Conservation (phyloP, 2,888 invertebrate genomes). For the Amphimallon solstitiale region DNA sequence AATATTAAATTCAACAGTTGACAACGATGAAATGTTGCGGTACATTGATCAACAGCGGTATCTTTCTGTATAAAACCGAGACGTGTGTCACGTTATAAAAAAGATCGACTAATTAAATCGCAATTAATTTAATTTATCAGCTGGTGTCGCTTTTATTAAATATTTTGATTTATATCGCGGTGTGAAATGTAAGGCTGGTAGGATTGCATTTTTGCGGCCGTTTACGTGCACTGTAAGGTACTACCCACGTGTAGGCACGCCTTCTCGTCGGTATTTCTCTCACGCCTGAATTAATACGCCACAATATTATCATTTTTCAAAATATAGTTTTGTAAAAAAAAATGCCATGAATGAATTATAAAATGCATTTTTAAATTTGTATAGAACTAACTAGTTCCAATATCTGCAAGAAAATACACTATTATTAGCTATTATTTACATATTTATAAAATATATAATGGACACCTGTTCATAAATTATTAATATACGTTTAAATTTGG, state of each 20-base stretch:
- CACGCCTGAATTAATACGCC: too few species aligned
- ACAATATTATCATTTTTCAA: too few species aligned
- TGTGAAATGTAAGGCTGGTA: not conserved
- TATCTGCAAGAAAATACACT: too few species aligned
- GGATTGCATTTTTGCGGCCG: not conserved
- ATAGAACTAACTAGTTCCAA: not conserved
- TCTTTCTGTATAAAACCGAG: not conserved
- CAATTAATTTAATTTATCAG: constrained; percentile 33
- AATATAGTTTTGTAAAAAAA: not conserved
- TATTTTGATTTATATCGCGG: constrained; percentile 31
- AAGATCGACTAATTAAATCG: constrained; percentile 22
- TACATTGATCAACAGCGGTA: constrained; percentile 16
- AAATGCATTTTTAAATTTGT: not conserved
- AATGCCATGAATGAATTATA: not conserved
- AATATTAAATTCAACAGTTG: constrained; percentile 17
- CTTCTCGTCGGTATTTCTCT: not conserved
- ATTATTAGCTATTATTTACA: too few species aligned
- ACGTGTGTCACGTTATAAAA: constrained; percentile 12
- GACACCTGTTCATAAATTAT: too few species aligned
- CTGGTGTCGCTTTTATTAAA: constrained; percentile 28
- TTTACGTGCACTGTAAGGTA: not conserved
- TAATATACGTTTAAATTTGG: too few species aligned
- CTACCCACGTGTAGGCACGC: constrained; percentile 6
- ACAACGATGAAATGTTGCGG: constrained; percentile 28
- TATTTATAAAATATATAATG: too few species aligned